phyloP scores from a whole-genome alignment of 1,140 invertebrate genomes.

The Patella vulgata region DNA sequence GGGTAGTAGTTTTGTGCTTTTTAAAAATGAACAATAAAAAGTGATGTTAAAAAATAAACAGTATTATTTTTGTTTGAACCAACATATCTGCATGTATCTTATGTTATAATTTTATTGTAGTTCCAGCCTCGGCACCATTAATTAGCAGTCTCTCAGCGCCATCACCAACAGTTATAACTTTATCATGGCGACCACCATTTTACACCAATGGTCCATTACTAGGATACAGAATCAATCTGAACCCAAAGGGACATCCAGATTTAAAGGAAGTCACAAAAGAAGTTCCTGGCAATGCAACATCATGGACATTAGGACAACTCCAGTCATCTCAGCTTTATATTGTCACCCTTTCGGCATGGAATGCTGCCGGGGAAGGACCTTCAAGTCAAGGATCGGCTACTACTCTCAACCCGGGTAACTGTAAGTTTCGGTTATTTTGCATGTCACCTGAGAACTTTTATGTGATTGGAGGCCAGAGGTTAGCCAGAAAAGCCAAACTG shows the following conservation, averaged over 20 bases:
- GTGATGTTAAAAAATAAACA: too few species aligned
- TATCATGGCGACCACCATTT: slow-evolving; percentile 87
- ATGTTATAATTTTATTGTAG: slow-evolving; percentile 12
- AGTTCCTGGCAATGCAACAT: slow-evolving; percentile 70
- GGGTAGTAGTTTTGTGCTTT: too few species aligned
- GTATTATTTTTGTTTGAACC: too few species aligned
- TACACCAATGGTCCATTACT: slow-evolving; percentile 88
- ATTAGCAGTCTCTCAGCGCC: slow-evolving; percentile 79
- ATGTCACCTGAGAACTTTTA: slow-evolving; percentile 3
- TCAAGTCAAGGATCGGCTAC: slow-evolving; percentile 72
- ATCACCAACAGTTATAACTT: slow-evolving; percentile 83
- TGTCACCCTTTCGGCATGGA: slow-evolving; percentile 81
- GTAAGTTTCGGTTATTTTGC: slow-evolving; percentile 35
- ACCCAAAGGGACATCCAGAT: slow-evolving; percentile 54
- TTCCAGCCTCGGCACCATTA: slow-evolving; percentile 66
- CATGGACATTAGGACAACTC: slow-evolving; percentile 82
- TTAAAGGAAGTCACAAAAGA: slow-evolving; percentile 72
- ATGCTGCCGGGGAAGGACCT: slow-evolving; percentile 83
- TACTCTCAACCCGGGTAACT: slow-evolving; percentile 67
- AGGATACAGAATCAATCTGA: slow-evolving; percentile 81
- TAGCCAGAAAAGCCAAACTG: slow-evolving; percentile 1
- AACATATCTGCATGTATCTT: not conserved
- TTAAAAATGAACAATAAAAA: too few species aligned
- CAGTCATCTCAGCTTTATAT: slow-evolving; percentile 80
- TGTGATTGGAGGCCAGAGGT: slow-evolving; percentile 7